Evolutionary conservation across 1,140 invertebrate species (phyloP).

Genomic region (Zaprionus ornatus): DNA sequence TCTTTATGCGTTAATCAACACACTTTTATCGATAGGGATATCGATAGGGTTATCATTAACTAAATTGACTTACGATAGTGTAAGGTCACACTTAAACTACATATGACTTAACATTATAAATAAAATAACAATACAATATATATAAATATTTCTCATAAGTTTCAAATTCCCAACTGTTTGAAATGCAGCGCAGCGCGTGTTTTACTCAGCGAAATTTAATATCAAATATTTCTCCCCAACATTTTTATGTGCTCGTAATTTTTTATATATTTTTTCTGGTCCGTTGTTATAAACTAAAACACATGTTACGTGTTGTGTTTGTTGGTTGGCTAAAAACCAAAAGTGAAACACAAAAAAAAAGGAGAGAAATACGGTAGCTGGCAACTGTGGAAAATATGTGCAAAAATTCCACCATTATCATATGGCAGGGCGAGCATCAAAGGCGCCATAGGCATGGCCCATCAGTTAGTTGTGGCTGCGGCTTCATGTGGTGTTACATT

Average conservation of each 20-base stretch:
- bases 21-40: no score
- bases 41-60: no score
- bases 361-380: background rate
- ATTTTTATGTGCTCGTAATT: slow-evolving; percentile 27
- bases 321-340: slow-evolving; percentile 21
- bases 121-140: no score
- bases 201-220: slow-evolving; percentile 19
- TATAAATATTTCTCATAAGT: no score
- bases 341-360: background rate
- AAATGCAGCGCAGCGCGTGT: background rate
- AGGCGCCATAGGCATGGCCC: slow-evolving; percentile 23
- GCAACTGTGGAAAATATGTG: slow-evolving; percentile 24
- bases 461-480: slow-evolving; percentile 38
- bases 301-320: slow-evolving; percentile 54
- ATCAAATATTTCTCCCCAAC: slow-evolving; percentile 26
- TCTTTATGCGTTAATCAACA: no score
- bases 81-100: no score
- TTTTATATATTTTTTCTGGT: slow-evolving; percentile 7
- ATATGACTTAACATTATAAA: no score
- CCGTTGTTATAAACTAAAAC: slow-evolving; percentile 49
- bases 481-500: slow-evolving; percentile 50
- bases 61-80: no score
- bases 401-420: slow-evolving; percentile 54
- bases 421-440: slow-evolving; percentile 34
- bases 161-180: background rate